Conservation (phyloP, 2,888 invertebrate genomes). For the Abrostola tripartita region DNA sequence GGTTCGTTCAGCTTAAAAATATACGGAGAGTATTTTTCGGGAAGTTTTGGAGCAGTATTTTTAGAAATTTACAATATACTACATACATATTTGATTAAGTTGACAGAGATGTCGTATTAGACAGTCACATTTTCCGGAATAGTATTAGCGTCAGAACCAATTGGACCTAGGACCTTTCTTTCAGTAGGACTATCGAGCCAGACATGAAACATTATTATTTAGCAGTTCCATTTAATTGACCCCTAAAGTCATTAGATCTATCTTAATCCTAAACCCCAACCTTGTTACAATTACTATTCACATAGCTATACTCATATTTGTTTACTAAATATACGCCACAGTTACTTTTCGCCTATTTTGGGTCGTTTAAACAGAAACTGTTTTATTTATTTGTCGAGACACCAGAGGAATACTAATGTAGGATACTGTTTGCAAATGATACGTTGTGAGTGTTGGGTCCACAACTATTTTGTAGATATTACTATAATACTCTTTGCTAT, state of each 20-base stretch:
- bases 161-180: too few relatives aligned
- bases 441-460: slow-evolving; percentile 19
- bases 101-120: too few relatives aligned
- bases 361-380: slow-evolving; percentile 22
- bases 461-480: slow-evolving; percentile 8
- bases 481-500: slow-evolving; percentile 4
- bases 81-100: too few relatives aligned
- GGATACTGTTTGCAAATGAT: slow-evolving; percentile 25
- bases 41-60: too few relatives aligned
- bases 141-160: too few relatives aligned
- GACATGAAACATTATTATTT: too few relatives aligned
- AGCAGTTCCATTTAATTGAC: too few relatives aligned
- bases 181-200: too few relatives aligned
- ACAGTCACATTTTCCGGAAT: too few relatives aligned
- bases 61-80: too few relatives aligned
- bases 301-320: slow-evolving; percentile 18
- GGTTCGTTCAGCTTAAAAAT: too few relatives aligned
- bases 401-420: slow-evolving; percentile 38
- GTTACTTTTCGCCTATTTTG: slow-evolving; percentile 34
- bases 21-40: too few relatives aligned
- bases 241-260: background rate
- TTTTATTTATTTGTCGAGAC: slow-evolving; percentile 26
- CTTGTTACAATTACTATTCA: slow-evolving; percentile 30
- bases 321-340: slow-evolving; percentile 30
- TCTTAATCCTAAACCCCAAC: background rate